These are phyloP conservation scores for Trogon melanurus DNA, from an alignment of 2,113 vertebrate genomes.

Conservation along the genomic window DNA sequence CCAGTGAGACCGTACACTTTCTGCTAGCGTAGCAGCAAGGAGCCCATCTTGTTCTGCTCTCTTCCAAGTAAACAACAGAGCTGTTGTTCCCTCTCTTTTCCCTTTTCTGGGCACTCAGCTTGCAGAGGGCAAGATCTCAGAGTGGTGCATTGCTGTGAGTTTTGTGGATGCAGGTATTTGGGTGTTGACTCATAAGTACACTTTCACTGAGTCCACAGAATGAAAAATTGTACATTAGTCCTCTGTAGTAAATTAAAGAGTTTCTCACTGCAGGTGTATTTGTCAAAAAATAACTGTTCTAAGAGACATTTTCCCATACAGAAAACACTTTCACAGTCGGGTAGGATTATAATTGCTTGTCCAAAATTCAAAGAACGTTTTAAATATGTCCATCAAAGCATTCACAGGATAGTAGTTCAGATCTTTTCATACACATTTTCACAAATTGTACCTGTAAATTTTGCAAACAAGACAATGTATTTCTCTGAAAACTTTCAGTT, in stretches of 20 bases:
- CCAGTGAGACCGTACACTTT: background rate
- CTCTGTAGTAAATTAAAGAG: background rate
- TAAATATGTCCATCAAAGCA: background rate
- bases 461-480: background rate
- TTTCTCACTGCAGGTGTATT: background rate
- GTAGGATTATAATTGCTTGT: background rate
- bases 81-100: background rate
- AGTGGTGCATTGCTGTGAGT: background rate
- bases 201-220: background rate
- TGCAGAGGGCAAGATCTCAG: background rate
- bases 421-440: background rate
- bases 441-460: background rate
- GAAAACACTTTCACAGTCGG: background rate
- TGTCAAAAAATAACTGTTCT: background rate
- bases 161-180: background rate
- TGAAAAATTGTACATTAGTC: too few relatives aligned
- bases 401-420: background rate
- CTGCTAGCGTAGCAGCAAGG: background rate
- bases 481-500: background rate
- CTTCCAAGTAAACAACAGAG: background rate
- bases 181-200: fast-evolving
- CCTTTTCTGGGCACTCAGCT: background rate
- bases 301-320: background rate
- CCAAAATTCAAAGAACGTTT: background rate
- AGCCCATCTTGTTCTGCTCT: background rate